These are phyloP conservation scores for Margaritifera margaritifera DNA, from an alignment of 2,888 invertebrate species.

Conservation along the genomic window DNA sequence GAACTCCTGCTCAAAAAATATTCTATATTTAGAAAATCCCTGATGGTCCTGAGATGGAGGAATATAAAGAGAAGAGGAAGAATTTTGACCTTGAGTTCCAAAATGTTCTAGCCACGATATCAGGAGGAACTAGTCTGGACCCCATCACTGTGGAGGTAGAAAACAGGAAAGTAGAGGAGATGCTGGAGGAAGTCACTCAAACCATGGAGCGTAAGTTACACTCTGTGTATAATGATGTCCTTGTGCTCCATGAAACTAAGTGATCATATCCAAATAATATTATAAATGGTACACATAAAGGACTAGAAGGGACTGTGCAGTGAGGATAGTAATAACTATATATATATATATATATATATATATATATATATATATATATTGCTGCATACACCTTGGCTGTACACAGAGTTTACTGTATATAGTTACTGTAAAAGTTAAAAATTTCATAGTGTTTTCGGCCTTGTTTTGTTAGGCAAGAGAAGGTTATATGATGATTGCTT, in stretches of 20 bases:
- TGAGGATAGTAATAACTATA: no score
- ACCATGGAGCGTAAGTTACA: slow-evolving; percentile 65
- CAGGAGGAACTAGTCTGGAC: slow-evolving; percentile 62
- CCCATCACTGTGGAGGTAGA: slow-evolving; percentile 61
- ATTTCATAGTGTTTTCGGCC: no score
- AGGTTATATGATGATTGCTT: no score
- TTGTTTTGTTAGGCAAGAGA: no score
- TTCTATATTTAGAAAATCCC: slow-evolving; percentile 44
- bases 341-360: no score
- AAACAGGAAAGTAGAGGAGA: slow-evolving; percentile 47
- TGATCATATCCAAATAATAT: neutral
- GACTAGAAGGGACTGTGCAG: no score
- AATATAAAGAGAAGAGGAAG: slow-evolving; percentile 57
- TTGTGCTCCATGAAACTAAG: neutral
- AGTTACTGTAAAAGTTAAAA: no score
- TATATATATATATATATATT: no score
- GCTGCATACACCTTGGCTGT: no score
- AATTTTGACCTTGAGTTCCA: slow-evolving; percentile 64
- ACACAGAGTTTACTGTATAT: no score
- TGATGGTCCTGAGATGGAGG: slow-evolving; percentile 67
- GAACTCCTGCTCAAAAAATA: neutral
- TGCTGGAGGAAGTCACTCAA: slow-evolving; percentile 53
- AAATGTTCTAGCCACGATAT: slow-evolving; percentile 58
- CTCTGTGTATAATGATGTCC: neutral
- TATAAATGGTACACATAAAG: no score